Evolutionary conservation across 2,888 invertebrate species (phyloP).

Genomic region (Aelia acuminata): DNA sequence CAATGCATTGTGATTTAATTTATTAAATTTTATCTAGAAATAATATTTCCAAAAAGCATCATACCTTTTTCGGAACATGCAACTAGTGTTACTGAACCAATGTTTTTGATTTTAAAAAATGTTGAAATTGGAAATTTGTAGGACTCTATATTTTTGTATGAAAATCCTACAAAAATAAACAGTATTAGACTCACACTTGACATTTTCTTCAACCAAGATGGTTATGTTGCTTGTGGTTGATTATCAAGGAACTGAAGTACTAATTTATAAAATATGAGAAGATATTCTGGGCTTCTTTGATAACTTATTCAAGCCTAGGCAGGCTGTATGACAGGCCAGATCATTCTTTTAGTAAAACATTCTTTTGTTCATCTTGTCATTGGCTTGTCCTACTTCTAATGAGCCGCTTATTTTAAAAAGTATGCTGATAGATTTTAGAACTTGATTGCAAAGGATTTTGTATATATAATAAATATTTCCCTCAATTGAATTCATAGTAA

Average conservation of each 20-base stretch:
- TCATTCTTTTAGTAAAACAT: not conserved
- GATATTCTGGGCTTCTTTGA: slow-evolving; percentile 14
- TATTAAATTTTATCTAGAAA: too few species aligned
- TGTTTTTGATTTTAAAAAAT: slow-evolving; percentile 31
- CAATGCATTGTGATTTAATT: too few species aligned
- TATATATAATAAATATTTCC: too few species aligned
- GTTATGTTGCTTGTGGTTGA: not conserved
- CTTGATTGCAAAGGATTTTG: too few species aligned
- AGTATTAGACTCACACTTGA: not conserved
- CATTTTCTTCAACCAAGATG: not conserved
- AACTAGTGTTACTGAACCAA: slow-evolving; percentile 2
- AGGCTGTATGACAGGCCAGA: slow-evolving; percentile 2
- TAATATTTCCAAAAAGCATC: not conserved
- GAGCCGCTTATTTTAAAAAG: not conserved
- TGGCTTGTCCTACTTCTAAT: not conserved
- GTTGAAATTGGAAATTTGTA: not conserved
- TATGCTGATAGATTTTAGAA: not conserved
- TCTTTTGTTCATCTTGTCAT: not conserved
- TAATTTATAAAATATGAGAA: not conserved
- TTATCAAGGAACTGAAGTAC: not conserved
- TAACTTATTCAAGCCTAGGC: slow-evolving; percentile 23
- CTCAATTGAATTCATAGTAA: too few species aligned
- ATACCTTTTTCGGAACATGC: slow-evolving; percentile 1
- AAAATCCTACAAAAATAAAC: not conserved
- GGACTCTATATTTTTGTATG: not conserved